Evolutionary conservation across 2,797 vertebrate genomes (phyloP).

Genomic region (Iguana delicatissima): DNA sequence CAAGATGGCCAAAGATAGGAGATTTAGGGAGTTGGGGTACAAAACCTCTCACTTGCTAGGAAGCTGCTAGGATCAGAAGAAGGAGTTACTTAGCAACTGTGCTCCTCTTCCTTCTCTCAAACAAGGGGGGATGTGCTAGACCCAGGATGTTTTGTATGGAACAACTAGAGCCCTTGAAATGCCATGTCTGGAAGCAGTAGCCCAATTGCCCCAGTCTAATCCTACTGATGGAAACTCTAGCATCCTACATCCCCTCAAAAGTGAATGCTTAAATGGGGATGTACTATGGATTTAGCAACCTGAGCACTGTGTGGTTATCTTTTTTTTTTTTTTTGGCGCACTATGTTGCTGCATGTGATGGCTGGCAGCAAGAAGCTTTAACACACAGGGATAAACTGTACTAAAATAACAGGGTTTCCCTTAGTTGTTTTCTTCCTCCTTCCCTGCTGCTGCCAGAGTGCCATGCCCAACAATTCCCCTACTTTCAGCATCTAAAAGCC

Average conservation of each 20-base stretch:
- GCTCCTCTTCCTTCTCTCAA: not conserved
- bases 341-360: not conserved
- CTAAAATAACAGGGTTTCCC: conserved; percentile 59
- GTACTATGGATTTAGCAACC: not conserved
- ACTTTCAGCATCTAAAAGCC: conserved; percentile 65
- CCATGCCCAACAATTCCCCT: conserved; percentile 52
- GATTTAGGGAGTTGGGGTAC: too few relatives aligned
- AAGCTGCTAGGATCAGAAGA: not conserved
- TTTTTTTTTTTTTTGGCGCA: not conserved
- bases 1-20: too few relatives aligned
- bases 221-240: not conserved
- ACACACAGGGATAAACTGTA: conserved; percentile 60
- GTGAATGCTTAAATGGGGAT: not conserved
- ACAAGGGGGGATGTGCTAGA: not conserved
- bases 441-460: conserved; percentile 44
- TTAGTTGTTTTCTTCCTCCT: conserved; percentile 44
- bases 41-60: not conserved
- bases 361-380: conserved; percentile 38
- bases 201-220: too few relatives aligned
- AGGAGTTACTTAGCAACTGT: conserved; percentile 14
- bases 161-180: not conserved
- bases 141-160: not conserved
- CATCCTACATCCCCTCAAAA: too few relatives aligned
- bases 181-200: not conserved
- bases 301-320: not conserved